Evolutionary conservation across 2,888 invertebrate species (phyloP).

Genomic region (Nemapogon koenigi): DNA sequence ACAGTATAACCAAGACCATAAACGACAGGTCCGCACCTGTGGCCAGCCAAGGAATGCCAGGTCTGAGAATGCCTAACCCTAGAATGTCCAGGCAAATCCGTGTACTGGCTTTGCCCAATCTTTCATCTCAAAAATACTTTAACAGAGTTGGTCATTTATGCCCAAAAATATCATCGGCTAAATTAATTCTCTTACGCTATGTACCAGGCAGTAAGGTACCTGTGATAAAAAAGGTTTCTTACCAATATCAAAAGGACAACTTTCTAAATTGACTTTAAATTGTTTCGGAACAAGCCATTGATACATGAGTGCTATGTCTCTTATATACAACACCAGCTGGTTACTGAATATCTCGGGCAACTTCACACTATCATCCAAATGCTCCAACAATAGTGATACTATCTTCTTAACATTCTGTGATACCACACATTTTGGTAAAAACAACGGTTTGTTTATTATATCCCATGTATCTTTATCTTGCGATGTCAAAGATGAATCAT

Average conservation of each 20-base stretch:
- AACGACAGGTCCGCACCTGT: no score
- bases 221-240: no score
- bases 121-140: no score
- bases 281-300: constrained; percentile 48
- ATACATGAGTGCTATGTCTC: constrained; percentile 51
- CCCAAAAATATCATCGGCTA: no score
- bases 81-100: no score
- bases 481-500: constrained; percentile 31
- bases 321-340: constrained; percentile 40
- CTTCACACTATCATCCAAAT: constrained; percentile 45
- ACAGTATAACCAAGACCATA: no score
- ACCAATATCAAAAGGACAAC: constrained; percentile 54
- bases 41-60: no score
- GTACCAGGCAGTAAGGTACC: no score
- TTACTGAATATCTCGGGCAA: constrained; percentile 40
- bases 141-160: no score
- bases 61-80: no score
- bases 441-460: constrained; percentile 41
- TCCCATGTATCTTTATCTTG: constrained; percentile 27
- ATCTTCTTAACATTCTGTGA: constrained; percentile 47
- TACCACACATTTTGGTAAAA: constrained; percentile 47
- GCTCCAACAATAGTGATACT: constrained; percentile 39
- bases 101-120: no score
- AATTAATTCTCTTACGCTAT: no score
- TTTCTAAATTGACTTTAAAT: constrained; percentile 45